phyloP scores from a whole-genome alignment of 2,113 vertebrate species.

The Sceloporus tristichus region DNA sequence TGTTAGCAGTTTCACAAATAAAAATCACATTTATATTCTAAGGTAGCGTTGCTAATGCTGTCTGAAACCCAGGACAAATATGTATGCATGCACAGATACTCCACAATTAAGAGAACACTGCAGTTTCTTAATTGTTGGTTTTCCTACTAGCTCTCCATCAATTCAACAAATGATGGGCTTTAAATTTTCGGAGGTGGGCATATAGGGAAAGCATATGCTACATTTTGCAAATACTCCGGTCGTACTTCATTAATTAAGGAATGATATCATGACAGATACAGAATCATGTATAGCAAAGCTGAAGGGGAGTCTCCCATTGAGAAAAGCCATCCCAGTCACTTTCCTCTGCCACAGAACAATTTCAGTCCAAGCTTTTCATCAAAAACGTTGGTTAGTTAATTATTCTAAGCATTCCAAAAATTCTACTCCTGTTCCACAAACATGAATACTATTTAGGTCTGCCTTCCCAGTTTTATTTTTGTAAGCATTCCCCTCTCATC shows the following conservation, averaged over 20 bases:
- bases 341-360: background rate
- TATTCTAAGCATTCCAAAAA: background rate
- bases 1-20: background rate
- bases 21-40: background rate
- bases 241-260: background rate
- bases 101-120: background rate
- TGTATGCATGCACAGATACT: background rate
- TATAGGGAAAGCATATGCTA: background rate
- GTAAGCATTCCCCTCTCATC: background rate
- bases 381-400: background rate
- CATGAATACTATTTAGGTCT: background rate
- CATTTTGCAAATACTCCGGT: background rate
- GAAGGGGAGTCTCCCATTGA: background rate
- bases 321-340: background rate
- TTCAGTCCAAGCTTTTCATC: background rate
- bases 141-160: background rate
- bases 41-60: background rate
- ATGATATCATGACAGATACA: background rate
- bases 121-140: background rate
- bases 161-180: background rate
- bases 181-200: background rate
- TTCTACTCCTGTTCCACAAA: background rate
- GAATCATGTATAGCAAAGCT: background rate
- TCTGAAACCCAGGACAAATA: background rate
- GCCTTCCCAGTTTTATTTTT: too few relatives aligned